Conservation (phyloP, 2,888 invertebrate species). For the Dicyrtomina minuta region DNA sequence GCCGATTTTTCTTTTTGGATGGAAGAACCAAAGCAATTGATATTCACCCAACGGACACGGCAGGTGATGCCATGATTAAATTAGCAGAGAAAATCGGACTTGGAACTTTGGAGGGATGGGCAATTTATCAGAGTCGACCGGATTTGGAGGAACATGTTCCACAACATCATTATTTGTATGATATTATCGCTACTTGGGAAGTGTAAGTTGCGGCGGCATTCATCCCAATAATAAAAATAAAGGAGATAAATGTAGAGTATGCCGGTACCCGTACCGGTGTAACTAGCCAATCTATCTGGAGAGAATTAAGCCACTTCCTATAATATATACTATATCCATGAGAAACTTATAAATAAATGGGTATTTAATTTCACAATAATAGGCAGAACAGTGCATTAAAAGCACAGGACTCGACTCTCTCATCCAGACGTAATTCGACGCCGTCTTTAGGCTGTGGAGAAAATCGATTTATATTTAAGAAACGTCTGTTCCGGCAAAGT, state of each 20-base stretch:
- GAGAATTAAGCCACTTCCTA: too few relatives aligned
- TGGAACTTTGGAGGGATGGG: conserved; percentile 86
- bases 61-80: conserved; percentile 83
- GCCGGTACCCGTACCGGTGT: too few relatives aligned
- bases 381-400: conserved; percentile 28
- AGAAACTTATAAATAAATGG: too few relatives aligned
- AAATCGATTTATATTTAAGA: conserved; percentile 88
- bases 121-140: conserved; percentile 84
- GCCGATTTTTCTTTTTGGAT: conserved; percentile 91
- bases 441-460: conserved; percentile 78
- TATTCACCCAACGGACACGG: conserved; percentile 91
- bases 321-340: too few relatives aligned
- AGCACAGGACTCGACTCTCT: conserved; percentile 30
- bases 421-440: conserved; percentile 62
- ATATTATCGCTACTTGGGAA: conserved; percentile 94
- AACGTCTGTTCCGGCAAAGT: conserved; percentile 82
- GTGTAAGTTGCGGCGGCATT: conserved; percentile 62
- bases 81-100: conserved; percentile 85
- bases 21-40: conserved; percentile 93
- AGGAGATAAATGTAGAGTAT: too few relatives aligned
- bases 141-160: conserved; percentile 87
- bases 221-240: too few relatives aligned
- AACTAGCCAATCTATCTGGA: too few relatives aligned
- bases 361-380: too few relatives aligned
- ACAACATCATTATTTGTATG: conserved; percentile 87